A percentile compares a stretch with the other conserved stretches of the same genome.
These are phyloP conservation scores for Agrotis puta DNA, from an alignment of 2,888 invertebrate species.

Conservation along the genomic window DNA sequence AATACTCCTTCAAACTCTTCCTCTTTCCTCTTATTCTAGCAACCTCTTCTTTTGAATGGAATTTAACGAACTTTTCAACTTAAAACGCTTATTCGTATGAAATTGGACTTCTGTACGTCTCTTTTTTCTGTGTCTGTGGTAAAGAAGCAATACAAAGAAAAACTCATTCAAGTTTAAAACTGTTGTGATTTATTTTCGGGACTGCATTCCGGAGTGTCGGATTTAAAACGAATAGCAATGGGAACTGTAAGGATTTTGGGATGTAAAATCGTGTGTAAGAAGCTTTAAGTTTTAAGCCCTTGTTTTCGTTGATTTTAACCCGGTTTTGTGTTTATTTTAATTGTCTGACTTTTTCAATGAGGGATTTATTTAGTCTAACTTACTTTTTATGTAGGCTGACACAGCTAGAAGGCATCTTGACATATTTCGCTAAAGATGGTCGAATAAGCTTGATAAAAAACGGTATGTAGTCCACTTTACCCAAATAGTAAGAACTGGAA, in stretches of 20 bases:
- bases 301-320: conserved; percentile 34
- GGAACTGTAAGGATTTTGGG: conserved; percentile 30
- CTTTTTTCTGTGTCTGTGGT: conserved; percentile 1
- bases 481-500: too few relatives aligned
- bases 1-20: too few relatives aligned
- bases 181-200: conserved; percentile 63
- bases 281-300: conserved; percentile 22
- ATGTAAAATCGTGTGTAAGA: conserved; percentile 42
- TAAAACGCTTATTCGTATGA: background rate
- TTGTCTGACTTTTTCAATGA: background rate
- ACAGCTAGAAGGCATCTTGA: too few relatives aligned
- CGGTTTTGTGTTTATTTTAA: background rate
- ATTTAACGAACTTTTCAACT: background rate
- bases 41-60: too few relatives aligned
- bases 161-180: conserved; percentile 60
- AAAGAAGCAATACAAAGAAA: conserved; percentile 49
- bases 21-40: too few relatives aligned
- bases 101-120: background rate
- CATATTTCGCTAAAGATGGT: too few relatives aligned
- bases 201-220: conserved; percentile 55
- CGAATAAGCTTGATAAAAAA: too few relatives aligned
- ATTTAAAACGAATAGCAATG: conserved; percentile 52
- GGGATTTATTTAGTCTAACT: background rate
- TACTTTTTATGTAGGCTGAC: background rate
- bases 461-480: too few relatives aligned